These are phyloP conservation scores for Melanaphis sacchari DNA, from an alignment of 1,140 invertebrate species.

Conservation along the genomic window DNA sequence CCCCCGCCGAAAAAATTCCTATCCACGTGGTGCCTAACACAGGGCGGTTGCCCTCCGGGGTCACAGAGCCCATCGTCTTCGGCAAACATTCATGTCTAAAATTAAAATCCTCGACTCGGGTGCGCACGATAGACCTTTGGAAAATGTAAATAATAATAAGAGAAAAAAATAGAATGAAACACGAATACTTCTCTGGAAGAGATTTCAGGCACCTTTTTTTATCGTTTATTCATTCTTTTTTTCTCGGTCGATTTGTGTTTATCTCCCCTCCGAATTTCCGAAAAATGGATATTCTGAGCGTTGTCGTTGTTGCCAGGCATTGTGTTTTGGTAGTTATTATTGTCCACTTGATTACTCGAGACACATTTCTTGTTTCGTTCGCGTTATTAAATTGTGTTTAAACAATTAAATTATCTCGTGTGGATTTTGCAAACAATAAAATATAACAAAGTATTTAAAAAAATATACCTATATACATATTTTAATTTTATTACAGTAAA, in stretches of 20 bases:
- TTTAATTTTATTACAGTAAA: background rate
- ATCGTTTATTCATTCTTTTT: background rate
- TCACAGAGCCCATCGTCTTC: background rate
- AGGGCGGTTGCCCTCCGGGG: slow-evolving; percentile 1
- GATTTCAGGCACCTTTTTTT: slow-evolving; percentile 1
- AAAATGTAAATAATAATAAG: slow-evolving; percentile 27
- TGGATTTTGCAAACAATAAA: background rate
- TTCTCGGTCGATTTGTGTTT: background rate
- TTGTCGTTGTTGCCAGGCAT: background rate
- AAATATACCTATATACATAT: no score
- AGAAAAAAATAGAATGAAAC: background rate
- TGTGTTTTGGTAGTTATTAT: background rate
- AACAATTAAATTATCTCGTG: background rate
- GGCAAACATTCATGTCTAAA: slow-evolving; percentile 43
- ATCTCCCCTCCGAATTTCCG: background rate
- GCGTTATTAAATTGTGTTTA: background rate
- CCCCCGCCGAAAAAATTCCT: background rate
- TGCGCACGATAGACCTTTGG: background rate
- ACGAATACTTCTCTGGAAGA: background rate
- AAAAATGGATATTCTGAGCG: background rate
- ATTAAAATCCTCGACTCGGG: slow-evolving; percentile 16
- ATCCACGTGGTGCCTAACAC: no score
- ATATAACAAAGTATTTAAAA: background rate
- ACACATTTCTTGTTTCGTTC: background rate
- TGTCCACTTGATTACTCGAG: background rate